These are phyloP conservation scores for Drosophila siamana DNA, from an alignment of 2,888 invertebrate species.

Conservation along the genomic window DNA sequence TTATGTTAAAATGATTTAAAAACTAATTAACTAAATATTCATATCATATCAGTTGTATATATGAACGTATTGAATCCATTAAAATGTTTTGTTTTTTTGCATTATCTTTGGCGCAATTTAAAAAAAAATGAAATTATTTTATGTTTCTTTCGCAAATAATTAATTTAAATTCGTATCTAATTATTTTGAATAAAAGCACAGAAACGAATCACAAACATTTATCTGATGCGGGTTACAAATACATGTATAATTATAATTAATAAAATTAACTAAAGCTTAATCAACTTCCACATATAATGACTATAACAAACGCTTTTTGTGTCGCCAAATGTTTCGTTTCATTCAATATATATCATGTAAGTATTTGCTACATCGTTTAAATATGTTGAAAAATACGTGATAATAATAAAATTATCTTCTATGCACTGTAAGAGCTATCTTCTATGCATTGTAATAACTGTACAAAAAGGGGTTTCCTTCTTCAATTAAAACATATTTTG, in stretches of 20 bases:
- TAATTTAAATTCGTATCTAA: slow-evolving; percentile 1
- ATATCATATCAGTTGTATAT: background rate
- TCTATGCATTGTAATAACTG: slow-evolving; percentile 17
- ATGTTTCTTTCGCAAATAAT: background rate
- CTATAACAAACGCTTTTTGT: slow-evolving; percentile 28
- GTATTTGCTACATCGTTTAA: slow-evolving; percentile 14
- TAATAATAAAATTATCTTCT: slow-evolving; percentile 17
- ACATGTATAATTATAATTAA: slow-evolving; percentile 16
- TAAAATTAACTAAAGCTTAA: slow-evolving; percentile 27
- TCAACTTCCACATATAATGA: slow-evolving; percentile 22
- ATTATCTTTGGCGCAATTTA: slow-evolving; percentile 10
- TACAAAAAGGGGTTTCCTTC: slow-evolving; percentile 11
- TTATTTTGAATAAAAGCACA: slow-evolving; percentile 22
- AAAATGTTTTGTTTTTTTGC: background rate
- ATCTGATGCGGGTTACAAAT: slow-evolving; percentile 7
- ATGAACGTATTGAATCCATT: slow-evolving; percentile 7
- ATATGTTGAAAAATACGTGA: slow-evolving; percentile 21
- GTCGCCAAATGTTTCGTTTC: slow-evolving; percentile 13
- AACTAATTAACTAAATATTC: slow-evolving; percentile 20
- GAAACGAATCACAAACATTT: slow-evolving; percentile 21
- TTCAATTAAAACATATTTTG: background rate
- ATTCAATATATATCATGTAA: slow-evolving; percentile 12
- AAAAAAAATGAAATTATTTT: background rate
- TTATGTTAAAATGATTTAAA: background rate
- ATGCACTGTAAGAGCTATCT: slow-evolving; percentile 18